Evolutionary conservation across 2,113 vertebrate species (phyloP).

Genomic region (Plectropomus leopardus): DNA sequence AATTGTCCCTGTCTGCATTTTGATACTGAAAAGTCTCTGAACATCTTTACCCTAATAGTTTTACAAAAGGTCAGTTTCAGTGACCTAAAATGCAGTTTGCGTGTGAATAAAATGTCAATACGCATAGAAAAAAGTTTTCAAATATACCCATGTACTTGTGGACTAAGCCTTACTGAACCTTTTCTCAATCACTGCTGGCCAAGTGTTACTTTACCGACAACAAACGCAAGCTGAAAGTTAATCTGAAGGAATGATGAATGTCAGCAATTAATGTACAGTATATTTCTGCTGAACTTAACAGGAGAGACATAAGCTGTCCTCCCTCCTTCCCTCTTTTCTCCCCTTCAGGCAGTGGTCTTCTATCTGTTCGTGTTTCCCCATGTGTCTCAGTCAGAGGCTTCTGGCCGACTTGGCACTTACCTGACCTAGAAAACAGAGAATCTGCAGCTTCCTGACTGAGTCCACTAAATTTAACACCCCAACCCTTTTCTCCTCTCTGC

Average conservation of each 20-base stretch:
- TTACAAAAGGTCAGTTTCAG: no score
- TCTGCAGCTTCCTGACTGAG: slow-evolving; percentile 58
- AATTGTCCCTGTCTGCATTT: no score
- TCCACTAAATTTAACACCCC: slow-evolving; percentile 64
- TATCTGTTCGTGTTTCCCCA: slow-evolving; percentile 35
- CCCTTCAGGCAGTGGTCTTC: slow-evolving; percentile 40
- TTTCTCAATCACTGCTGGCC: slow-evolving; percentile 14
- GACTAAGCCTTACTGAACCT: background rate
- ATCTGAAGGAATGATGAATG: slow-evolving; percentile 25
- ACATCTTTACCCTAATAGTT: no score
- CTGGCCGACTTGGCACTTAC: slow-evolving; percentile 74
- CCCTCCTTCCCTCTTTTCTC: slow-evolving; percentile 5
- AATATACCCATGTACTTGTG: no score
- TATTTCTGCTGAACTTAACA: slow-evolving; percentile 27
- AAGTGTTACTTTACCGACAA: background rate
- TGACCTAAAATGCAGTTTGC: no score
- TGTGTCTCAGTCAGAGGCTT: slow-evolving; percentile 62
- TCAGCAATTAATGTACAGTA: slow-evolving; percentile 24
- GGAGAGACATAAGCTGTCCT: background rate
- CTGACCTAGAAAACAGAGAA: slow-evolving; percentile 82
- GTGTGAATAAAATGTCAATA: no score
- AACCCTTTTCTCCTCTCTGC: slow-evolving; percentile 52
- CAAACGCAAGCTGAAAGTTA: background rate
- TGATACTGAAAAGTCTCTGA: no score
- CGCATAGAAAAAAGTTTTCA: no score